Conservation (phyloP, 2,888 invertebrate species). For the Thysanoteuthis rhombus region DNA sequence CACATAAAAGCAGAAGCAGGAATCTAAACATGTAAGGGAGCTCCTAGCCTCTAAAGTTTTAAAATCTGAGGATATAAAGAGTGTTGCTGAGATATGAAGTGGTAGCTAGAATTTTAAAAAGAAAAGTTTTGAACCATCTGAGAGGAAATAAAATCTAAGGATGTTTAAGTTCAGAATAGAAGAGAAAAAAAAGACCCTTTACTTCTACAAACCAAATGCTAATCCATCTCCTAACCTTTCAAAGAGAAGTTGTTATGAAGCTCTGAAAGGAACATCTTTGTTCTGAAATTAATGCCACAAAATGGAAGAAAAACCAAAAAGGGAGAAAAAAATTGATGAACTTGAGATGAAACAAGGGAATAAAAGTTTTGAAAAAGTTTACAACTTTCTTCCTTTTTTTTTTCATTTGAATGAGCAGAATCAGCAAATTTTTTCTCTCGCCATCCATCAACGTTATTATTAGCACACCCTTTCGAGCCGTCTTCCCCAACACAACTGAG, state of each 20-base stretch:
- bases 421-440: not conserved
- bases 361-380: too few species aligned
- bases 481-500: rapidly evolving
- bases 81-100: not conserved
- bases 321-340: too few species aligned
- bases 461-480: not conserved
- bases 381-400: too few species aligned
- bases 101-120: too few species aligned
- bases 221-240: not conserved
- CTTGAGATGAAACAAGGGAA: too few species aligned
- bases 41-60: too few species aligned
- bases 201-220: too few species aligned
- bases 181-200: not conserved
- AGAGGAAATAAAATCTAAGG: not conserved
- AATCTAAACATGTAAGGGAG: not conserved
- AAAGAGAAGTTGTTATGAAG: not conserved
- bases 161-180: not conserved
- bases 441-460: not conserved
- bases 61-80: not conserved
- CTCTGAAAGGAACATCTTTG: not conserved
- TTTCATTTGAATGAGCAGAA: too few species aligned
- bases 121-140: too few species aligned
- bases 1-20: too few species aligned
- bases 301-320: not conserved
- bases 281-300: not conserved